These are phyloP conservation scores for Troilus luridus DNA, from an alignment of 2,888 invertebrate genomes.

Conservation along the genomic window DNA sequence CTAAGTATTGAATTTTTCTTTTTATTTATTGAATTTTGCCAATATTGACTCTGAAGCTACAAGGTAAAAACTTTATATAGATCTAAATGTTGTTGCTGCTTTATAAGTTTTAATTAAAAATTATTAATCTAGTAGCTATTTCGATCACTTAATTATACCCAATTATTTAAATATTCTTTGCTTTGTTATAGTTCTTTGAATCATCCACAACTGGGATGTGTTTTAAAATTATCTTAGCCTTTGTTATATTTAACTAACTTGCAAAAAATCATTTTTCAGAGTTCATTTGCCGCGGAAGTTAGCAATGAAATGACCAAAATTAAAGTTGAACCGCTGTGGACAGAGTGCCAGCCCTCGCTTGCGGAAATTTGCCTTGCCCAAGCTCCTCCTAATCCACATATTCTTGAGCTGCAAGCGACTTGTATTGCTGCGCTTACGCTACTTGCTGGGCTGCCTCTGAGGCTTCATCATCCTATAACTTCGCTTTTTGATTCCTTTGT, in stretches of 20 bases:
- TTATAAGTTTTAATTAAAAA: too few species aligned
- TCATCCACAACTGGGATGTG: background rate
- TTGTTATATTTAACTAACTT: background rate
- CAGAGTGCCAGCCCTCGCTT: slow-evolving; percentile 75
- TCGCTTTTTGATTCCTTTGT: slow-evolving; percentile 84
- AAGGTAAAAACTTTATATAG: too few species aligned
- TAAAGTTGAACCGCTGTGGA: slow-evolving; percentile 63
- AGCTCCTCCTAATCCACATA: slow-evolving; percentile 80
- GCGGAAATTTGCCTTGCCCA: slow-evolving; percentile 85
- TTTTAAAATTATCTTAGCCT: background rate
- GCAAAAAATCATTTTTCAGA: slow-evolving; percentile 24
- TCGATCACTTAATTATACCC: background rate
- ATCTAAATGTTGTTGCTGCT: too few species aligned
- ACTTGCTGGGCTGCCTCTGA: slow-evolving; percentile 84
- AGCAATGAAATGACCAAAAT: slow-evolving; percentile 51
- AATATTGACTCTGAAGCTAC: too few species aligned
- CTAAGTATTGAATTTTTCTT: too few species aligned
- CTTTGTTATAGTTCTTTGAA: background rate
- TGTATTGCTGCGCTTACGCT: slow-evolving; percentile 83
- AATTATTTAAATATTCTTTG: background rate
- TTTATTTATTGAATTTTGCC: too few species aligned
- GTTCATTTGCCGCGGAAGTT: slow-evolving; percentile 36
- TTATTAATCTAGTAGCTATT: too few species aligned
- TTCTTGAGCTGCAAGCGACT: slow-evolving; percentile 86
- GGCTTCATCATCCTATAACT: slow-evolving; percentile 79